Evolutionary conservation across 92 coral and sea anemone species (phyloP).

Genomic region (Actinernus sp.): DNA sequence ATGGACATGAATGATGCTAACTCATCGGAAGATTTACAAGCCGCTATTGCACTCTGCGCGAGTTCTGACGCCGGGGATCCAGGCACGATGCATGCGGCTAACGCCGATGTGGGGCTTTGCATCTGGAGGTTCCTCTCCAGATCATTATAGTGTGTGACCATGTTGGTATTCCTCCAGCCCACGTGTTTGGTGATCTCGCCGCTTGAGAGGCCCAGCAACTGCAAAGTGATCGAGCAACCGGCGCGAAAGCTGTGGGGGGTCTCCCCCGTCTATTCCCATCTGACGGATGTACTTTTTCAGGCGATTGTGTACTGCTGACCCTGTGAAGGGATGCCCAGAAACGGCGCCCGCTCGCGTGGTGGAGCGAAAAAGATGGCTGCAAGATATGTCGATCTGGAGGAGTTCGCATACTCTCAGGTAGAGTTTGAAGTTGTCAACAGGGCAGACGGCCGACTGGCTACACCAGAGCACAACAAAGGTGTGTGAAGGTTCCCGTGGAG

Average conservation of each 20-base stretch:
- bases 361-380: constrained; percentile 26
- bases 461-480: constrained; percentile 15
- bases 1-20: too few relatives aligned
- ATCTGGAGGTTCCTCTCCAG: constrained; percentile 20
- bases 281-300: constrained; percentile 29
- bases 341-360: constrained; percentile 16
- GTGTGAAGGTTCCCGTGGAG: constrained; percentile 28
- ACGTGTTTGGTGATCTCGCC: constrained; percentile 20
- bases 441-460: constrained; percentile 13
- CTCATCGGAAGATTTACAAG: too few relatives aligned
- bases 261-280: constrained; percentile 27
- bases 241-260: constrained; percentile 39
- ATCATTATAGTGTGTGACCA: constrained; percentile 28
- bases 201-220: constrained; percentile 23
- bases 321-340: constrained; percentile 22
- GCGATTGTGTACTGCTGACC: constrained; percentile 37
- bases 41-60: too few relatives aligned
- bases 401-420: constrained; percentile 18
- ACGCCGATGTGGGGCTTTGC: constrained; percentile 24
- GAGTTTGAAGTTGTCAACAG: constrained; percentile 26
- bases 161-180: constrained; percentile 23
- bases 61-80: too few relatives aligned
- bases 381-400: constrained; percentile 14
- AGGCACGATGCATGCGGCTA: constrained; percentile 1
- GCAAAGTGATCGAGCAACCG: constrained; percentile 46